Evolutionary conservation across 2,888 invertebrate genomes (phyloP).

Genomic region (Tolmerus cingulatus): DNA sequence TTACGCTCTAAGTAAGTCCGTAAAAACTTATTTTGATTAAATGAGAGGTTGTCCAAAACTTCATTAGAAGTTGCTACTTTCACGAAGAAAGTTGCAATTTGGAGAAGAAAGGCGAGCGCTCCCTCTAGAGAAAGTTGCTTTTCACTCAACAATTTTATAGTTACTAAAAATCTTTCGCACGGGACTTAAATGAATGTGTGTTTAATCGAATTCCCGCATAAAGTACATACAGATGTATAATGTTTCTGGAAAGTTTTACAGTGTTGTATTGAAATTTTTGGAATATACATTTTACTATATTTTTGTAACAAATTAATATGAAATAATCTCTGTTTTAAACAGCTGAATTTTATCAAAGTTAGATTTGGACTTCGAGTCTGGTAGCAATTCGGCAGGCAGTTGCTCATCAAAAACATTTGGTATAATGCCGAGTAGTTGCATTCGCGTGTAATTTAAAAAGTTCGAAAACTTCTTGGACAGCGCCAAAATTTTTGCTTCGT

Average conservation of each 20-base stretch:
- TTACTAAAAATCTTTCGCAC: neutral
- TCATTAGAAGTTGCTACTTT: neutral
- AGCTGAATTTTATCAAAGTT: neutral
- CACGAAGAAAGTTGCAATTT: neutral
- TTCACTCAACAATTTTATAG: neutral
- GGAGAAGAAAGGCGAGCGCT: neutral
- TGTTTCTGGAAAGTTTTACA: neutral
- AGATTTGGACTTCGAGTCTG: neutral
- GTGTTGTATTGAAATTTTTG: too few relatives aligned
- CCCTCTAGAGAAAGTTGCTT: neutral
- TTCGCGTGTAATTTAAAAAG: neutral
- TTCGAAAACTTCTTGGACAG: neutral
- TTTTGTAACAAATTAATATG: neutral
- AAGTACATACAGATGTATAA: too few relatives aligned
- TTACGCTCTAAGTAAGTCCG: neutral
- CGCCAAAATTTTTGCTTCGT: neutral
- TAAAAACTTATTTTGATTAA: neutral
- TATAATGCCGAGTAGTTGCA: neutral
- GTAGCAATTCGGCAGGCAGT: neutral
- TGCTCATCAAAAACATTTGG: neutral
- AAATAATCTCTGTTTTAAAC: neutral
- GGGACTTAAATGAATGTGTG: neutral
- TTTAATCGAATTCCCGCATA: neutral
- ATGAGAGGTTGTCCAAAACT: neutral
- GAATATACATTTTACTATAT: neutral